Evolutionary conservation across 2,113 vertebrate genomes (phyloP).

Genomic region (Oriolus oriolus): DNA sequence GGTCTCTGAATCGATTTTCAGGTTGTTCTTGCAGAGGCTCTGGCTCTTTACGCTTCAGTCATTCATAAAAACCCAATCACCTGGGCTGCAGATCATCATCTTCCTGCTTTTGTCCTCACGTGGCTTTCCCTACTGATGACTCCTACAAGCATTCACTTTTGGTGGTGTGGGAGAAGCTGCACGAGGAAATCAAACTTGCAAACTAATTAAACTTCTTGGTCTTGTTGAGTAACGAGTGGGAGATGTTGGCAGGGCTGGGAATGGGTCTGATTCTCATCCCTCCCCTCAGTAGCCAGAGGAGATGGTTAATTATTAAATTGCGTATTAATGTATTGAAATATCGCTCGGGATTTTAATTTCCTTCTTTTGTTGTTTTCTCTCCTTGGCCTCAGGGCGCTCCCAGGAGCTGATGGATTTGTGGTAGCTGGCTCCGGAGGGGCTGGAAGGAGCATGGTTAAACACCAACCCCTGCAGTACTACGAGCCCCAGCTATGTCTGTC

Average conservation of each 20-base stretch:
- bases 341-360: not conserved
- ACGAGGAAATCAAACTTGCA: not conserved
- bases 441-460: conserved; percentile 95
- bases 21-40: not conserved
- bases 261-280: not conserved
- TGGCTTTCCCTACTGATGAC: not conserved
- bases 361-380: not conserved
- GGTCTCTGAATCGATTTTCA: not conserved
- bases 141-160: not conserved
- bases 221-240: not conserved
- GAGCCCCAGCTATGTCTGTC: conserved; percentile 96
- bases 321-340: not conserved
- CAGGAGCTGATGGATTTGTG: conserved; percentile 82
- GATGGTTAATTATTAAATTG: conserved; percentile 18
- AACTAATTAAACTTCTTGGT: not conserved
- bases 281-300: not conserved
- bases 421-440: conserved; percentile 58
- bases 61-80: not conserved
- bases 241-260: not conserved
- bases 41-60: not conserved
- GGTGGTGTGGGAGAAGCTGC: not conserved
- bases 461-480: conserved; percentile 98
- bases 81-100: not conserved
- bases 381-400: conserved; percentile 61
- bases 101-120: not conserved